Evolutionary conservation across 92 coral and sea anemone species (phyloP).

Genomic region (Chrysogorgia sp.): DNA sequence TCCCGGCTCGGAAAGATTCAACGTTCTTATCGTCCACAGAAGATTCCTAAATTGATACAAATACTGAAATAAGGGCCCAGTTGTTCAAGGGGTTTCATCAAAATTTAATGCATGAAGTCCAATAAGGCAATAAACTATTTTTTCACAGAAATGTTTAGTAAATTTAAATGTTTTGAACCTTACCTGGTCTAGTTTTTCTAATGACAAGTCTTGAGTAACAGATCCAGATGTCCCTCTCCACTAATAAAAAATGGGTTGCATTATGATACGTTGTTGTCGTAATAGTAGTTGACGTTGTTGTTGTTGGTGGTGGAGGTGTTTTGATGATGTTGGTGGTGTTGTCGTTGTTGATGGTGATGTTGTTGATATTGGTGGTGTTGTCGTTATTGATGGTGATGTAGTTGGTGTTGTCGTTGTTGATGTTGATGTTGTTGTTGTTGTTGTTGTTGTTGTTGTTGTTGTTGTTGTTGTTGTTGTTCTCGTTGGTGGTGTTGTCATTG

Average conservation of each 20-base stretch:
- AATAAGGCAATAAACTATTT: background rate
- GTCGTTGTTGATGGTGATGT: no score
- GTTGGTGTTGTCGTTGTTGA: no score
- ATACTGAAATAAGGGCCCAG: background rate
- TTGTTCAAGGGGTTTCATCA: background rate
- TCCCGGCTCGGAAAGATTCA: background rate
- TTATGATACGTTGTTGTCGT: background rate
- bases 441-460: no score
- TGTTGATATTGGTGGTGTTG: no score
- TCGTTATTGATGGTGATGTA: no score
- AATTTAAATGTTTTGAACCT: background rate
- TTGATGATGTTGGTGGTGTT: no score
- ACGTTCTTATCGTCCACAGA: background rate
- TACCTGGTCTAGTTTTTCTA: background rate
- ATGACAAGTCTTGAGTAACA: slow-evolving; percentile 2
- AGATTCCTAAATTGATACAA: slow-evolving; percentile 1
- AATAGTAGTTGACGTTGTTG: no score
- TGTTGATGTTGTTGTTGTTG: no score
- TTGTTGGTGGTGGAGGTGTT: no score
- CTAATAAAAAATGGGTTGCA: background rate
- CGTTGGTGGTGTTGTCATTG: no score
- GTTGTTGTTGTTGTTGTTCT: no score
- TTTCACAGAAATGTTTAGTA: background rate
- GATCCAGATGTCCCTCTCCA: slow-evolving; percentile 15
- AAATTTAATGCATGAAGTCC: background rate